These are phyloP conservation scores for Lepetodrilus schrolli DNA, from an alignment of 2,888 invertebrate species.

Conservation along the genomic window DNA sequence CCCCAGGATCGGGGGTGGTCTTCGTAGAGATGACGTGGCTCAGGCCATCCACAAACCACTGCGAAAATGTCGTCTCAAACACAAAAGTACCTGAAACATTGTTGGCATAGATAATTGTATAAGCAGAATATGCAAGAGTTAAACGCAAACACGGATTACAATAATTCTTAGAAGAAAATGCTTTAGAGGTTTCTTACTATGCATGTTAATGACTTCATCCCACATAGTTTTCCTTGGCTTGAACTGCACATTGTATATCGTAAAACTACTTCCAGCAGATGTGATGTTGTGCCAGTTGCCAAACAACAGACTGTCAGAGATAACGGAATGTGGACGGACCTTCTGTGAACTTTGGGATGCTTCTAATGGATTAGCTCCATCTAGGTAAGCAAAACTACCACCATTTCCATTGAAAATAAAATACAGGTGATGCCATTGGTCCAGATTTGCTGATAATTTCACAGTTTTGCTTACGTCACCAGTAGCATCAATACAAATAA, in stretches of 20 bases:
- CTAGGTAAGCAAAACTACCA: not conserved
- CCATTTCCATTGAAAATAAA: not conserved
- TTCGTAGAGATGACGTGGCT: not conserved
- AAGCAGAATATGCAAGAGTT: too few relatives aligned
- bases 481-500: not conserved
- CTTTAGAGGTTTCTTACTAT: not conserved
- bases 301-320: not conserved
- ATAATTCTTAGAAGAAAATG: too few relatives aligned
- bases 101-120: too few relatives aligned
- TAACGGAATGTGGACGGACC: not conserved
- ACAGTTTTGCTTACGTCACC: not conserved
- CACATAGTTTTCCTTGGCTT: not conserved
- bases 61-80: too few relatives aligned
- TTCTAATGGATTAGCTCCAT: too few relatives aligned
- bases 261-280: not conserved
- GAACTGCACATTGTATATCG: not conserved
- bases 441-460: not conserved
- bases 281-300: slow-evolving; percentile 23
- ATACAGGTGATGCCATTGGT: not conserved
- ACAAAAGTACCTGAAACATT: too few relatives aligned
- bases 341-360: too few relatives aligned
- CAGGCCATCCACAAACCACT: not conserved
- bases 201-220: not conserved
- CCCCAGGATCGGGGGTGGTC: not conserved
- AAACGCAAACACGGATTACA: too few relatives aligned